Base-by-base conservation (phyloP, 2,888 invertebrate genomes). In the Melinaea menophilus region DNA sequence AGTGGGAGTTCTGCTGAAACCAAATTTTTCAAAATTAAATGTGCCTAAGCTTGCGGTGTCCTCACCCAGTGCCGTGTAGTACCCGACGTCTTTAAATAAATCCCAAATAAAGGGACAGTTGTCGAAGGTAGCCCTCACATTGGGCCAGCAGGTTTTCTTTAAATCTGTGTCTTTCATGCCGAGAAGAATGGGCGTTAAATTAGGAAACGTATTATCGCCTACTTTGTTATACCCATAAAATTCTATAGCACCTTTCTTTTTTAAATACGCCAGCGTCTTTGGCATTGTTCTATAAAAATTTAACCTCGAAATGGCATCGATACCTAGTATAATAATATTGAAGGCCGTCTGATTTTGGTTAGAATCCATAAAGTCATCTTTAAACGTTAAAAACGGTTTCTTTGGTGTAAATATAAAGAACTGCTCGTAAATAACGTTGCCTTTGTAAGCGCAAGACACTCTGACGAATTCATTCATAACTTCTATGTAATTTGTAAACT, bases 181-280 rank as follows among this genome's bases (percentile, higher is more conserved):
- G 2, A 94, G 93, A 11, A 98, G 85, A 67, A 96, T 92, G 0
- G 98, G 95, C 5, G 95, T 93, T 64, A 98, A 81, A 82, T 98
- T 98, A 0, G 97, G 97, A 79, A 96, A 98, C 0, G 98, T 98
- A 81, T 98, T 98, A 82, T 98, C 98, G 3, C 94, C 98, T 7
- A 98, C 95, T 92, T 98, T 98, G 79, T 96, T 97, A 82, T 97
- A 98, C 4, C 98, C 98, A 70, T 95, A 83, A 79, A 98, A 91
- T 79, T 97, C 97, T 59, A 96, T 92, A 48, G 94, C 94, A 12
- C 92, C 92, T 66, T 95, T 86, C 13, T 92, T 82, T 64, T 92
- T 87, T 59, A 97, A 86, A 71, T 91, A 93, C 2, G 89, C 79
- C 22, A 92, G 84, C 0, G 96, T 96, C 74, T 91, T 92, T 0